Percentiles rank a stretch among this genome's conserved stretches.
These are phyloP conservation scores for Hirtodrosophila confusa DNA, from an alignment of 2,888 invertebrate genomes.

Conservation along the genomic window DNA sequence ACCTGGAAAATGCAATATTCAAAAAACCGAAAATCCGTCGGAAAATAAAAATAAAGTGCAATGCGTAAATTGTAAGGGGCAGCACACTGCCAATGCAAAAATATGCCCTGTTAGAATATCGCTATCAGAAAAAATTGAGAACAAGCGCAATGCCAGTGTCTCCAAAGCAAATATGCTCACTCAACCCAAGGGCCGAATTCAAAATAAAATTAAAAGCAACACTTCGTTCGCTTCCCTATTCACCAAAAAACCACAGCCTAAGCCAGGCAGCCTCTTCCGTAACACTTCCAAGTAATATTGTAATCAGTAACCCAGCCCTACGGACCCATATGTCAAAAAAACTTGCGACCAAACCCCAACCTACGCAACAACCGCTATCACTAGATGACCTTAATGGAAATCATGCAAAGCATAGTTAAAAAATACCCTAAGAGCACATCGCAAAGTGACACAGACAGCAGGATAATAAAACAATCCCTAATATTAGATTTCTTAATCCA, in stretches of 20 bases:
- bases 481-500: neutral
- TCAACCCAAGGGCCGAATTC: too few relatives aligned
- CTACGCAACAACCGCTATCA: fast-evolving
- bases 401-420: neutral
- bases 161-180: neutral
- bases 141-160: neutral
- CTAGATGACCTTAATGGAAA: neutral
- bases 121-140: neutral
- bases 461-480: neutral
- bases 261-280: too few relatives aligned
- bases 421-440: neutral
- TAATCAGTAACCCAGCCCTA: neutral
- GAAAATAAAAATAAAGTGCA: neutral
- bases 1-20: conserved; percentile 10
- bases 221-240: neutral
- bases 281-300: too few relatives aligned
- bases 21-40: neutral
- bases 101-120: conserved; percentile 2
- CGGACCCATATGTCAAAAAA: too few relatives aligned
- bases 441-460: too few relatives aligned
- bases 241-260: too few relatives aligned
- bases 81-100: conserved; percentile 17
- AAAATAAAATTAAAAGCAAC: neutral
- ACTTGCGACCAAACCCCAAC: too few relatives aligned
- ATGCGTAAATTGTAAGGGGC: conserved; percentile 6